Conservation (phyloP, 2,113 vertebrate species). For the Mobula hypostoma region DNA sequence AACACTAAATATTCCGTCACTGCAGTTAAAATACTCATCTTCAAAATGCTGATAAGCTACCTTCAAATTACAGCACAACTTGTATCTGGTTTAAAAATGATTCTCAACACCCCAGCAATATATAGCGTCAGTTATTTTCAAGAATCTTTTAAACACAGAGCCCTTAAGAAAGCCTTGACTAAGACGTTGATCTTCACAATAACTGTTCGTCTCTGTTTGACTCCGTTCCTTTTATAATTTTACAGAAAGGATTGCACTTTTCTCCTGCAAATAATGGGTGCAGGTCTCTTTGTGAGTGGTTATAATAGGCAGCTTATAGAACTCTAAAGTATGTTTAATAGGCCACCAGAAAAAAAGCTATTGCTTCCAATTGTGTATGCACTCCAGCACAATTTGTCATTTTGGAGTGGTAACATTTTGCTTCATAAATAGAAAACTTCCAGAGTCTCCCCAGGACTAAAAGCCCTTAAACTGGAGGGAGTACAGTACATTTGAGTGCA, state of each 20-base stretch:
- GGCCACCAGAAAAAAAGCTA: slow-evolving; percentile 17
- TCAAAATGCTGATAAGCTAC: not conserved
- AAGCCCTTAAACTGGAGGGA: slow-evolving; percentile 15
- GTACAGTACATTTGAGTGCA: not conserved
- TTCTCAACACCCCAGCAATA: not conserved
- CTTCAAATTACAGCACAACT: not conserved
- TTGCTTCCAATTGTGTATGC: slow-evolving; percentile 14
- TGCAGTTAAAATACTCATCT: not conserved
- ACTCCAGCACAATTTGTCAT: slow-evolving; percentile 25
- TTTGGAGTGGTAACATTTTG: not conserved
- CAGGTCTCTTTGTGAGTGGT: not conserved
- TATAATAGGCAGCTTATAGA: slow-evolving; percentile 8
- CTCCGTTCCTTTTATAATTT: slow-evolving; percentile 19
- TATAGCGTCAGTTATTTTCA: not conserved
- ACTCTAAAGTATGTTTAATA: slow-evolving; percentile 23
- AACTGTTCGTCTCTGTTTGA: not conserved
- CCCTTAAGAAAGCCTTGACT: not conserved
- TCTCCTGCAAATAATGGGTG: not conserved
- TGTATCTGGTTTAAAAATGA: not conserved
- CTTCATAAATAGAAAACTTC: slow-evolving; percentile 31
- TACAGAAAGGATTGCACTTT: not conserved
- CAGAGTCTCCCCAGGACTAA: slow-evolving; percentile 1
- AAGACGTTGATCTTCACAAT: not conserved
- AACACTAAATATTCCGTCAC: not conserved
- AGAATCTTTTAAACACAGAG: not conserved